Evolutionary conservation across 1,140 invertebrate genomes (phyloP).

Genomic region (Melanaphis sacchari): DNA sequence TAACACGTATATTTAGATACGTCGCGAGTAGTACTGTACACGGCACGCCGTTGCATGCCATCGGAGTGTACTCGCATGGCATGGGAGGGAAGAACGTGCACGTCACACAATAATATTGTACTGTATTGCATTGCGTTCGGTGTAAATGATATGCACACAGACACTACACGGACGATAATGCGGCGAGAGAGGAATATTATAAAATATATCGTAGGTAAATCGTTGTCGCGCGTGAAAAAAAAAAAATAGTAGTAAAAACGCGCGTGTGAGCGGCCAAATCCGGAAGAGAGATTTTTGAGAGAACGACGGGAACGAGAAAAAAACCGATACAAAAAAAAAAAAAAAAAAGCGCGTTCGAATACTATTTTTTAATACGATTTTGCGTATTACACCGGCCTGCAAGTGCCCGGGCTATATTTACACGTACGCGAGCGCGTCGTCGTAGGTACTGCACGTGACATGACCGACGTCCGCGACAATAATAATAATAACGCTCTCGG

Average conservation of each 20-base stretch:
- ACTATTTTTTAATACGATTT: not conserved
- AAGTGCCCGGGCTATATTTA: not conserved
- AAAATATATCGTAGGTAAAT: not conserved
- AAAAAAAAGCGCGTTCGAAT: not conserved
- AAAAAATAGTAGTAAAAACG: not conserved
- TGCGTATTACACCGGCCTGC: not conserved
- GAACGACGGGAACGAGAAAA: too few relatives aligned
- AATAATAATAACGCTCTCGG: not conserved
- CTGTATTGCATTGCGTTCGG: not conserved
- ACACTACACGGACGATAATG: too few relatives aligned
- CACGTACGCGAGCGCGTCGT: not conserved
- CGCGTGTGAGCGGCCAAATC: not conserved
- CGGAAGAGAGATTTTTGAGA: not conserved
- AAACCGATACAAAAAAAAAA: not conserved
- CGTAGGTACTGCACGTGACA: slow-evolving; percentile 7
- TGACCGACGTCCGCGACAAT: not conserved
- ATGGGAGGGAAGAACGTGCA: too few relatives aligned
- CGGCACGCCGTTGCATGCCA: not conserved
- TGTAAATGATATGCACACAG: not conserved
- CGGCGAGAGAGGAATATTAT: too few relatives aligned
- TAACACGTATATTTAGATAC: slow-evolving; percentile 5
- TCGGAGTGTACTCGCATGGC: too few relatives aligned
- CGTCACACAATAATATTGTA: too few relatives aligned
- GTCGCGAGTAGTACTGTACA: too few relatives aligned
- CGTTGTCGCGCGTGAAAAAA: not conserved